Evolutionary conservation across 2,113 vertebrate genomes (phyloP).

Genomic region (Halichoeres trimaculatus): DNA sequence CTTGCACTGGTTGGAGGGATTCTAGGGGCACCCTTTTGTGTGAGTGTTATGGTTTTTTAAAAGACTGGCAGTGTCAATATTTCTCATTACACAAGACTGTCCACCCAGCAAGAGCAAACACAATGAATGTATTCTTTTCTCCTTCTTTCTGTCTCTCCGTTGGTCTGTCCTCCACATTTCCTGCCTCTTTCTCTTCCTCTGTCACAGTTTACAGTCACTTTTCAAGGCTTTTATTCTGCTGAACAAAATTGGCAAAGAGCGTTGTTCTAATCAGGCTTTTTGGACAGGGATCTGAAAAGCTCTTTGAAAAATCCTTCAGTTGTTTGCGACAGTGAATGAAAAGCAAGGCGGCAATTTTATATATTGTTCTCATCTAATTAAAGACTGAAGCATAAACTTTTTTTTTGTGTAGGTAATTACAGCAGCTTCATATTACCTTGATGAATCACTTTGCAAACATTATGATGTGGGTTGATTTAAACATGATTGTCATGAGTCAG

Average conservation of each 20-base stretch:
- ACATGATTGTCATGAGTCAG: too few relatives aligned
- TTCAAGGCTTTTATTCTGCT: slow-evolving; percentile 30
- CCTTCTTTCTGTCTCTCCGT: slow-evolving; percentile 38
- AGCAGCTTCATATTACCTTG: neutral
- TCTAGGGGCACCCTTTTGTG: slow-evolving; percentile 65
- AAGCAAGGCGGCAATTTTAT: slow-evolving; percentile 5
- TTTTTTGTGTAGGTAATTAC: slow-evolving; percentile 12
- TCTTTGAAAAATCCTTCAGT: slow-evolving; percentile 39
- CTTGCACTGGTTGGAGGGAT: slow-evolving; percentile 60
- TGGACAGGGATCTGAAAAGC: slow-evolving; percentile 57
- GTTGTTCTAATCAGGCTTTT: slow-evolving; percentile 60
- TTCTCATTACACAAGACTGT: slow-evolving; percentile 72
- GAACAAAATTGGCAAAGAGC: slow-evolving; percentile 52
- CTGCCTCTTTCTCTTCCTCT: slow-evolving; percentile 30
- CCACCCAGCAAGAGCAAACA: slow-evolving; percentile 59
- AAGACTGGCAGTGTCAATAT: slow-evolving; percentile 72
- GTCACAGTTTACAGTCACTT: slow-evolving; percentile 44
- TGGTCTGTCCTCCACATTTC: slow-evolving; percentile 34
- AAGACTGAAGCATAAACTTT: slow-evolving; percentile 17
- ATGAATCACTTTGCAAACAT: too few relatives aligned
- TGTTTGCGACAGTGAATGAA: slow-evolving; percentile 24
- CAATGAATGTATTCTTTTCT: slow-evolving; percentile 66
- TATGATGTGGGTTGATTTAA: too few relatives aligned
- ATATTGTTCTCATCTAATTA: neutral
- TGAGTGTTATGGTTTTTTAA: slow-evolving; percentile 47